These are phyloP conservation scores for Onchidella celtica DNA, from an alignment of 2,888 invertebrate genomes.

Conservation along the genomic window DNA sequence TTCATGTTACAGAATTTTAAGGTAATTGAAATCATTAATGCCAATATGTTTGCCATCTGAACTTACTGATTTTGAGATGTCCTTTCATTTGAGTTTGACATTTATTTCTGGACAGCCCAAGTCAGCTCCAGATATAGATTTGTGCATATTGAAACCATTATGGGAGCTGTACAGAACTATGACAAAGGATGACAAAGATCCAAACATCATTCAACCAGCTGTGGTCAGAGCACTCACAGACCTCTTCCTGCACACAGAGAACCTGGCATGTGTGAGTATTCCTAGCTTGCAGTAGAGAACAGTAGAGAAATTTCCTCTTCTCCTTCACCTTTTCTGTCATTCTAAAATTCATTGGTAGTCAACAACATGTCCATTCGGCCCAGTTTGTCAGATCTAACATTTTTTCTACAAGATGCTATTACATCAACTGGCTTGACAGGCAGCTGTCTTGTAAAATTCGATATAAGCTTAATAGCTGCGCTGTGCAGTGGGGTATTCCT, in stretches of 20 bases:
- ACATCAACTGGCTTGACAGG: no score
- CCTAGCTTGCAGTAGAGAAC: not conserved
- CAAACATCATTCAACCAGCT: conserved; percentile 64
- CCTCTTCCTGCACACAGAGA: conserved; percentile 76
- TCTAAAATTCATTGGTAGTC: no score
- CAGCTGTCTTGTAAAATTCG: no score
- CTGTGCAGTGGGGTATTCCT: no score
- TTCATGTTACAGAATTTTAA: no score
- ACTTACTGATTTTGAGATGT: not conserved
- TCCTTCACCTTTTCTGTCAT: no score
- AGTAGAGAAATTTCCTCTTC: no score
- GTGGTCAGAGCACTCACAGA: conserved; percentile 76
- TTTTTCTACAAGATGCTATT: no score
- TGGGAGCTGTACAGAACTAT: conserved; percentile 73
- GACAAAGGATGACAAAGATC: conserved; percentile 64
- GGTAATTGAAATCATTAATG: no score
- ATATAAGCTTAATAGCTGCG: no score
- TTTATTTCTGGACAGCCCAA: conserved; percentile 27
- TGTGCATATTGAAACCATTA: conserved; percentile 72
- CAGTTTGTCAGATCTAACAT: no score
- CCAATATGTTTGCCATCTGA: not conserved
- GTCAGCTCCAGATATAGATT: conserved; percentile 62
- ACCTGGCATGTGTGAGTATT: conserved; percentile 68
- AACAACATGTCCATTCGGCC: no score
- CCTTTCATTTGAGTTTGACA: not conserved